Evolutionary conservation across 2,113 vertebrate species (phyloP).

Genomic region (Arizona elegans): DNA sequence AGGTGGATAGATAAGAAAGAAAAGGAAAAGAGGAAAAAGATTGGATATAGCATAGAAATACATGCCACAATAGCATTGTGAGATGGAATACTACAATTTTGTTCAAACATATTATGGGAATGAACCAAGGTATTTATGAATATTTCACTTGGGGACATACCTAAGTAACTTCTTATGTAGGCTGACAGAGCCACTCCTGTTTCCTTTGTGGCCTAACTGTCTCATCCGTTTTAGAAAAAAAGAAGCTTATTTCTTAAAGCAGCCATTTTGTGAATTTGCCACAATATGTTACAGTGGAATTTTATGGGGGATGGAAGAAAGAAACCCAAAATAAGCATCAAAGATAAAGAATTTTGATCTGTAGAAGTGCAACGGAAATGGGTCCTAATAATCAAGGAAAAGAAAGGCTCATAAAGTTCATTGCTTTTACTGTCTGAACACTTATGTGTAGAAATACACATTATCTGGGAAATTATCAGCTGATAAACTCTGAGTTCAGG

Average conservation of each 20-base stretch:
- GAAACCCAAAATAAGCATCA: background rate
- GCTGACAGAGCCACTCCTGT: background rate
- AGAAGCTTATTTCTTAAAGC: background rate
- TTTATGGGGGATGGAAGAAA: background rate
- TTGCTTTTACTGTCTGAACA: background rate
- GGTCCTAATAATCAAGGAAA: background rate
- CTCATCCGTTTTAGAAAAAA: background rate
- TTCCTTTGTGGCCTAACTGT: background rate
- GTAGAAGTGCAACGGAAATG: background rate
- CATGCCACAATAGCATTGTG: background rate
- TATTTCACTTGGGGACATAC: background rate
- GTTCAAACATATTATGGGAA: background rate
- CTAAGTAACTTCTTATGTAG: background rate
- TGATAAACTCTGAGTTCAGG: background rate
- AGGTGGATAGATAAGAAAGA: background rate
- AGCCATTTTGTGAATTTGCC: background rate
- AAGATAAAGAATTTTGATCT: background rate
- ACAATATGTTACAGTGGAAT: background rate
- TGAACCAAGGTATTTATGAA: background rate
- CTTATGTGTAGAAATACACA: background rate
- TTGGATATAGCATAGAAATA: background rate
- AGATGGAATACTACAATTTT: background rate
- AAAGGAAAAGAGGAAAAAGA: background rate
- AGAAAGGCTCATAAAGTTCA: background rate
- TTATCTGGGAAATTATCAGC: background rate